Conservation (phyloP, 2,888 invertebrate genomes). For the Caenorhabditis sp. region DNA sequence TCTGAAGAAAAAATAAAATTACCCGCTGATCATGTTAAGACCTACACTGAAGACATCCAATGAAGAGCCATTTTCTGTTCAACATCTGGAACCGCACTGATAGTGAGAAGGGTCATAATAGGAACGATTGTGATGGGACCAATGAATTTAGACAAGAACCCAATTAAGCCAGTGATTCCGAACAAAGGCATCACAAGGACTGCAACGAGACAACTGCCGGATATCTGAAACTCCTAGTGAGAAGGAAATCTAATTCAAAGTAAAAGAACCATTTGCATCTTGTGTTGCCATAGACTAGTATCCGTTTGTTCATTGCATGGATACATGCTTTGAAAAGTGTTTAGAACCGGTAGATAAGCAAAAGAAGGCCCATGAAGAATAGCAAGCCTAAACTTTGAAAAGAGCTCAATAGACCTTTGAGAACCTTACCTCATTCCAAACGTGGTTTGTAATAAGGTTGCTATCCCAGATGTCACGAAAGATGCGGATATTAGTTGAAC, state of each 20-base stretch:
- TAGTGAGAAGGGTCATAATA: conserved; percentile 73
- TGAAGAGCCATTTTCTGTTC: conserved; percentile 75
- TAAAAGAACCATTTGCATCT: conserved; percentile 51
- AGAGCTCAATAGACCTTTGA: not conserved
- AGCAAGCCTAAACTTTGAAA: conserved; percentile 76
- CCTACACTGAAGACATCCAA: conserved; percentile 79
- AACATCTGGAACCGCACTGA: conserved; percentile 75
- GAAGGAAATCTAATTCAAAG: not conserved
- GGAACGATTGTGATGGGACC: conserved; percentile 81
- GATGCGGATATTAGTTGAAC: conserved; percentile 78
- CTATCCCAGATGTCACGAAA: conserved; percentile 76
- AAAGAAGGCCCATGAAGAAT: conserved; percentile 81
- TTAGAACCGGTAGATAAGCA: conserved; percentile 79
- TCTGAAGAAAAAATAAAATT: no score
- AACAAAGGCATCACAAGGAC: conserved; percentile 78
- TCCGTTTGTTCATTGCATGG: conserved; percentile 43
- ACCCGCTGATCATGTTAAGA: not conserved
- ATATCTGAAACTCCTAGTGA: conserved; percentile 68
- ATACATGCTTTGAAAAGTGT: conserved; percentile 71
- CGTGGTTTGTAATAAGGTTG: conserved; percentile 78
- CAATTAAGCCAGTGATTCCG: conserved; percentile 77
- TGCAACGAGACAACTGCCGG: conserved; percentile 76
- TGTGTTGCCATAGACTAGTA: conserved; percentile 37
- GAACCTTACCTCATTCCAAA: conserved; percentile 71
- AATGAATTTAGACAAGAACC: conserved; percentile 70